Conservation (phyloP, 2,113 vertebrate species). For the Pituophis catenifer region DNA sequence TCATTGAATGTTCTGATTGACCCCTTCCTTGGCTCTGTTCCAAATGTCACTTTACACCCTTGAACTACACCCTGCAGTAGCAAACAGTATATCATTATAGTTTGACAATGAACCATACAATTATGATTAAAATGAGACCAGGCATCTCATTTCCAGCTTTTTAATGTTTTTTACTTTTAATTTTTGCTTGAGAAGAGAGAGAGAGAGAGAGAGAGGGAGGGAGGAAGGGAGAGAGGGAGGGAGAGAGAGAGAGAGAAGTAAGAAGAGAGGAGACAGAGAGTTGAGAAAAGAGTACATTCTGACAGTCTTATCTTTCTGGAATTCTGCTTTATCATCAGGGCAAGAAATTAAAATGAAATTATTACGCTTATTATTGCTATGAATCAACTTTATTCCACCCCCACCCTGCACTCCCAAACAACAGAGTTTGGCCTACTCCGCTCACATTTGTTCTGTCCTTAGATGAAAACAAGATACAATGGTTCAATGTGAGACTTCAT, state of each 20-base stretch:
- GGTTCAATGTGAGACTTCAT: not conserved
- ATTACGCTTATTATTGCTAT: not conserved
- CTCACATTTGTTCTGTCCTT: not conserved
- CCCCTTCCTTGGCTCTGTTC: not conserved
- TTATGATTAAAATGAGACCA: not conserved
- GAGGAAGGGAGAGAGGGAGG: rapidly evolving
- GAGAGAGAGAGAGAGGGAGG: no score
- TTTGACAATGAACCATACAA: not conserved
- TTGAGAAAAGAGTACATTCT: not conserved
- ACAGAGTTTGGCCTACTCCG: not conserved
- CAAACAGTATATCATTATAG: not conserved
- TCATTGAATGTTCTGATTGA: not conserved
- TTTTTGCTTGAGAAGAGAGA: not conserved
- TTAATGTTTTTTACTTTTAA: not conserved
- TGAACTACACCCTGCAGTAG: not conserved
- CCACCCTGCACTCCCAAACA: not conserved
- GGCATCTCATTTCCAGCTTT: not conserved
- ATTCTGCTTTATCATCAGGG: not conserved
- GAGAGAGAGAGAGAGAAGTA: no score
- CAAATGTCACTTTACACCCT: not conserved
- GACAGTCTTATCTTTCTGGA: not conserved
- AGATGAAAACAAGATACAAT: not conserved
- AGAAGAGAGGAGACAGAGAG: not conserved
- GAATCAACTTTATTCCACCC: not conserved
- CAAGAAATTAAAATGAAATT: not conserved